Percentiles rank a stretch among this genome's conserved stretches.
phyloP scores from a whole-genome alignment of 2,888 invertebrate species.

The Aethes cnicana region DNA sequence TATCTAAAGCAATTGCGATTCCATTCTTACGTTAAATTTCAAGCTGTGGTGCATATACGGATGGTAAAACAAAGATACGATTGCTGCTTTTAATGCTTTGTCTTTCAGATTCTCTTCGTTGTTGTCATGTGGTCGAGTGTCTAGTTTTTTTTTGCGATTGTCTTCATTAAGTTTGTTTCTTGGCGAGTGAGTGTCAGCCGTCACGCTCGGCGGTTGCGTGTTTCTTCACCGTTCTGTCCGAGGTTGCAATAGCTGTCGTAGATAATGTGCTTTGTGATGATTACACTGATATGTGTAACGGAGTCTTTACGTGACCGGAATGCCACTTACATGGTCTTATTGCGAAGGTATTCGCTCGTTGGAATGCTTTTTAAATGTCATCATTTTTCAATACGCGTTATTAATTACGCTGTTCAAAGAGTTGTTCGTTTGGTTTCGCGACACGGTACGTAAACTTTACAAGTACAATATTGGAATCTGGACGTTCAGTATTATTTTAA shows the following conservation, averaged over 20 bases:
- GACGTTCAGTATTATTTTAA: too few relatives aligned
- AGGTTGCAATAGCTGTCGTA: slow-evolving; percentile 74
- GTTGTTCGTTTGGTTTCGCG: background rate
- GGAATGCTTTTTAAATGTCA: slow-evolving; percentile 36
- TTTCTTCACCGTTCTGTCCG: slow-evolving; percentile 63
- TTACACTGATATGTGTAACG: slow-evolving; percentile 70
- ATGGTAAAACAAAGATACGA: slow-evolving; percentile 3
- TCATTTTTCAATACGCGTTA: slow-evolving; percentile 22
- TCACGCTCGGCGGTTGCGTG: slow-evolving; percentile 58
- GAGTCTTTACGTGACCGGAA: slow-evolving; percentile 58
- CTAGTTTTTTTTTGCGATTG: background rate
- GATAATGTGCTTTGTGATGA: slow-evolving; percentile 58
- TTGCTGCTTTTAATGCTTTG: slow-evolving; percentile 12
- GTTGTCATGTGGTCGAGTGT: background rate
- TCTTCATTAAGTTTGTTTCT: slow-evolving; percentile 42
- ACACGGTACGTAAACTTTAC: slow-evolving; percentile 6
- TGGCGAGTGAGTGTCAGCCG: slow-evolving; percentile 60
- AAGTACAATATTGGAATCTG: slow-evolving; percentile 6
- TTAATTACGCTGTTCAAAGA: slow-evolving; percentile 9
- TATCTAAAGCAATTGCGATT: slow-evolving; percentile 34
- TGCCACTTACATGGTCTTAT: slow-evolving; percentile 40
- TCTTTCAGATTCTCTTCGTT: background rate
- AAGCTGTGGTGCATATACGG: slow-evolving; percentile 37
- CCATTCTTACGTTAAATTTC: slow-evolving; percentile 37
- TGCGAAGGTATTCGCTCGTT: slow-evolving; percentile 34